Evolutionary conservation across 2,113 vertebrate genomes (phyloP).

Genomic region (Scomber colias): DNA sequence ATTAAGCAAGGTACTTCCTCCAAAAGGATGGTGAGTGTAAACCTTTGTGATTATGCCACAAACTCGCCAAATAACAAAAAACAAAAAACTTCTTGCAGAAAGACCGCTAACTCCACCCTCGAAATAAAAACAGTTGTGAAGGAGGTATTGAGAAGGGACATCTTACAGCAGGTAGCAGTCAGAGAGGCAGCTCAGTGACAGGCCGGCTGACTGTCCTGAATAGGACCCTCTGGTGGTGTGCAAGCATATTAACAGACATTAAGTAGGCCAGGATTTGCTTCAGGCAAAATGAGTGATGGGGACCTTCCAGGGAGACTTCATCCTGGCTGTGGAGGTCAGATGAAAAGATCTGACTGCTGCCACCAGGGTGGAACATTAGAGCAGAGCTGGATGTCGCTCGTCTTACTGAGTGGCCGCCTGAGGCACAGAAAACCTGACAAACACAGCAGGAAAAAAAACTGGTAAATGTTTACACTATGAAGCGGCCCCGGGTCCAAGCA

Average conservation of each 20-base stretch:
- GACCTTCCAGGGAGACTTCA: slow-evolving; percentile 77
- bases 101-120: slow-evolving; percentile 40
- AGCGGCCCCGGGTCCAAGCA: neutral
- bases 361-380: slow-evolving; percentile 57
- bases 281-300: slow-evolving; percentile 80
- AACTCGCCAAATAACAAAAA: slow-evolving; percentile 27
- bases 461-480: neutral
- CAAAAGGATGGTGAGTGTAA: slow-evolving; percentile 31
- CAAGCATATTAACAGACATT: slow-evolving; percentile 54
- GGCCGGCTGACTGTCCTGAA: slow-evolving; percentile 49
- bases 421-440: slow-evolving; percentile 82
- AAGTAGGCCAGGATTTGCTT: slow-evolving; percentile 75
- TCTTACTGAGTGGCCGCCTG: slow-evolving; percentile 89
- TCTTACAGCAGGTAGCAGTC: slow-evolving; percentile 66
- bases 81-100: slow-evolving; percentile 32
- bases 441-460: slow-evolving; percentile 1
- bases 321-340: slow-evolving; percentile 75
- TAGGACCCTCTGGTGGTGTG: slow-evolving; percentile 57
- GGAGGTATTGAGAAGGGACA: slow-evolving; percentile 68
- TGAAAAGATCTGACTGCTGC: slow-evolving; percentile 60
- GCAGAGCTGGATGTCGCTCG: slow-evolving; percentile 20
- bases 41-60: slow-evolving; percentile 57
- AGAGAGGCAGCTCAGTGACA: slow-evolving; percentile 39
- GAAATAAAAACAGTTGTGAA: slow-evolving; percentile 44
- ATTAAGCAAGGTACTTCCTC: slow-evolving; percentile 52